phyloP scores from a whole-genome alignment of 2,113 vertebrate species.

The Rousettus leschenaultii region DNA sequence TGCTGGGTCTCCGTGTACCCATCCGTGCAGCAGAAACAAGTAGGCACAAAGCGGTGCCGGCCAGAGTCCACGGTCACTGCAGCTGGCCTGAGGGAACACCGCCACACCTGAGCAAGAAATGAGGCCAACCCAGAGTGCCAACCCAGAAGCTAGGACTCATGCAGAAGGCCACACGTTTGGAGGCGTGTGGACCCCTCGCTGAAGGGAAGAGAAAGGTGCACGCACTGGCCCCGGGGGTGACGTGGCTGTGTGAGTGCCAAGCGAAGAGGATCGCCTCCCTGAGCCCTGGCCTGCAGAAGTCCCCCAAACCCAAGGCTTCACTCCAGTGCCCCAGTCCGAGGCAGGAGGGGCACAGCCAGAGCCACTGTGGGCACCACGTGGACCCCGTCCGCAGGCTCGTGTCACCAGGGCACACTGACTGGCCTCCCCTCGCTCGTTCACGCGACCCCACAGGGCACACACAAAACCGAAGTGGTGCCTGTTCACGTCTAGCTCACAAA shows the following conservation, averaged over 20 bases:
- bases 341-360: neutral
- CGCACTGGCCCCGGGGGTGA: rapidly evolving
- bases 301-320: neutral
- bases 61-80: rapidly evolving
- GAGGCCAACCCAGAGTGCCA: neutral
- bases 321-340: no score
- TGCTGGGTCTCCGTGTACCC: neutral
- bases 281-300: neutral
- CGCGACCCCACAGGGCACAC: neutral
- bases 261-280: neutral
- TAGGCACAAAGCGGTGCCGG: neutral
- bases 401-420: neutral
- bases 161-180: constrained; percentile 24
- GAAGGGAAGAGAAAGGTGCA: neutral
- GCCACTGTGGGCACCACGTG: neutral
- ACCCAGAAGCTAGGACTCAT: neutral
- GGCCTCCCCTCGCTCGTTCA: neutral
- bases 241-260: neutral
- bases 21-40: neutral
- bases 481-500: neutral
- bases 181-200: neutral
- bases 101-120: neutral
- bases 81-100: neutral
- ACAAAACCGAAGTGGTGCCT: neutral
- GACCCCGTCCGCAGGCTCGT: neutral